phyloP scores from a whole-genome alignment of 2,888 invertebrate genomes.

The Brachynemurus nebulosus region DNA sequence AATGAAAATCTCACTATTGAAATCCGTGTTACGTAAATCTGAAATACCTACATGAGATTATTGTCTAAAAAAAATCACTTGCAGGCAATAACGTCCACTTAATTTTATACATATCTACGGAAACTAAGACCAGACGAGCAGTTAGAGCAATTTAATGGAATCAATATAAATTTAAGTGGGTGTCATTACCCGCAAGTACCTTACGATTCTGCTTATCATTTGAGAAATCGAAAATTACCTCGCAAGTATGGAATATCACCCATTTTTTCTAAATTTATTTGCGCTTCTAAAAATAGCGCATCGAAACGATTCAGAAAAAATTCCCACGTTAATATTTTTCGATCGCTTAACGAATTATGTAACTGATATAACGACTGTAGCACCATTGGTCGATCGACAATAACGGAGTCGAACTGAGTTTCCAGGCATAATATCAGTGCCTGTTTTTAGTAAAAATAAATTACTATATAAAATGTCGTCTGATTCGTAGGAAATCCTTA shows the following conservation, averaged over 20 bases:
- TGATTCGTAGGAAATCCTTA: conserved; percentile 33
- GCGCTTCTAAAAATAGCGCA: conserved; percentile 88
- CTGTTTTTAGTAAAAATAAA: too few species aligned
- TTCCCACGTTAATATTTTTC: conserved; percentile 88
- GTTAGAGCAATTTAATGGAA: neutral
- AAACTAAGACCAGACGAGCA: neutral
- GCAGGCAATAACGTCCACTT: too few species aligned
- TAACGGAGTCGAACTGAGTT: conserved; percentile 94
- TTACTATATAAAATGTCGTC: too few species aligned
- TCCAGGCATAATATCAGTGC: conserved; percentile 87
- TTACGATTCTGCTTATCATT: too few species aligned
- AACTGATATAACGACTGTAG: conserved; percentile 90
- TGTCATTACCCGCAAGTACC: too few species aligned
- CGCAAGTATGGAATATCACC: conserved; percentile 73
- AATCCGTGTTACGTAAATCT: conserved; percentile 83
- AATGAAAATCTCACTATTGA: conserved; percentile 71
- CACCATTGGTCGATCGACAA: conserved; percentile 92
- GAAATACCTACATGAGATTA: conserved; percentile 20
- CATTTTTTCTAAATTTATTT: conserved; percentile 73
- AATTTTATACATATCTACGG: too few species aligned
- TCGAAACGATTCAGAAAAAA: conserved; percentile 96
- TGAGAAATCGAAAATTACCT: too few species aligned
- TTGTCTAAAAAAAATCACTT: conserved; percentile 4
- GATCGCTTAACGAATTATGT: conserved; percentile 81
- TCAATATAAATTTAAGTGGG: neutral